Percentiles rank a stretch among this genome's conserved stretches.
phyloP scores from a whole-genome alignment of 1,140 invertebrate genomes.

The Platyscapa corneri region DNA sequence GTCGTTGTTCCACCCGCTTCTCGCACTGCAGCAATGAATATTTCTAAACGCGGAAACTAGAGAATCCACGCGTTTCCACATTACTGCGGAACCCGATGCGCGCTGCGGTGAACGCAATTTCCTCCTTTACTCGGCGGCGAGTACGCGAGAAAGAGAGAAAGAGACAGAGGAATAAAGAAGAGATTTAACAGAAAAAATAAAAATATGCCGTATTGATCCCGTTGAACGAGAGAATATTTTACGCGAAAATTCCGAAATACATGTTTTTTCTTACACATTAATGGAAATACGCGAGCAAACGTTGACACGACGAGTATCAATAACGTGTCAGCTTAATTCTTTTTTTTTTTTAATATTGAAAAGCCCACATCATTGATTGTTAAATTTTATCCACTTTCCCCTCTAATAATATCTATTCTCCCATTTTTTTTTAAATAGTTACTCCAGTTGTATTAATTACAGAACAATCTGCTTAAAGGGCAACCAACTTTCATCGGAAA shows the following conservation, averaged over 20 bases:
- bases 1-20: background rate
- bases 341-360: too few relatives aligned
- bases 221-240: background rate
- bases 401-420: too few relatives aligned
- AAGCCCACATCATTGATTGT: too few relatives aligned
- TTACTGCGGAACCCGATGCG: background rate
- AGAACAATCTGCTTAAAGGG: too few relatives aligned
- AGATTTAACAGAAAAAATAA: background rate
- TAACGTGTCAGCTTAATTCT: too few relatives aligned
- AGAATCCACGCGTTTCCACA: background rate
- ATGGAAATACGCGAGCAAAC: background rate
- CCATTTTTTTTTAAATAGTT: too few relatives aligned
- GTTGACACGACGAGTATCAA: too few relatives aligned
- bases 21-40: background rate
- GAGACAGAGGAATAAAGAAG: background rate
- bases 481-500: too few relatives aligned
- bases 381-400: too few relatives aligned
- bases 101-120: background rate
- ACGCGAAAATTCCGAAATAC: background rate
- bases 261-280: too few relatives aligned
- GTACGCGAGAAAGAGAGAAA: background rate
- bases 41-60: background rate
- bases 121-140: background rate
- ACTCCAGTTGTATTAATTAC: too few relatives aligned
- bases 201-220: constrained; percentile 19